Base-by-base conservation (phyloP, 2,888 invertebrate genomes). In the Athripsodes cinereus region DNA sequence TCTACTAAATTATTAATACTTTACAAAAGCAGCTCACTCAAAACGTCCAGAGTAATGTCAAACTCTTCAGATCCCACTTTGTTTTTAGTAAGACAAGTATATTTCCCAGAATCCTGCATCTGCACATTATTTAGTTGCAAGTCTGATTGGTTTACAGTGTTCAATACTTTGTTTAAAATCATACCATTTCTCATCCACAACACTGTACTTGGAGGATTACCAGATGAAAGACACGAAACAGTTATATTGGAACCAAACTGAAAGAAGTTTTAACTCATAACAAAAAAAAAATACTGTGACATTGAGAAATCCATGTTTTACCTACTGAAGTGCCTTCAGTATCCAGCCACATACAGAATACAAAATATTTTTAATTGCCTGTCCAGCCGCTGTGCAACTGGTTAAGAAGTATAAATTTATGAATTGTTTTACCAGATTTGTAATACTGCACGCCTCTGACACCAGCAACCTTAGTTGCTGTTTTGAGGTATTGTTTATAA, bases 141-240 rank as follows among this genome's bases (percentile, higher is more conserved):
- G 57, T 76, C 75, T 0, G 73, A 72, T 2, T 16, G 35, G 55
- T 73, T 76, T 16, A 65, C 62, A 1, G 72, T 66, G 1, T 67
- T 68, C 21, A 65, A 64, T 1, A 61, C 20, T 54, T 72, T 74
- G 58, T 68, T 65, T 1, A 71, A 35, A 2, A 67, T 62, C 52
- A 67, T 66, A 11, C 80, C 78, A 60, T 78, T 78, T 58, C 78
- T 76, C 47, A 79, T 70, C 86, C 87, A 87, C 50, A 77, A 75
- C 61, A 86, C 75, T 2, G 70, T 70, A 0, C 85, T 84, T 0
- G 66, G 49, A 0, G 86, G 85, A 59, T 77, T 75, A 1, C 85
- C 86, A n/a, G 71, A 68, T 0, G 81, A 81, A 57, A 74, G 73
- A 67, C 85, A 85, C 0, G 75, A 69, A 61, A 80, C 64, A 11